Conservation (phyloP, 2,113 vertebrate genomes). For the Lophotis ruficrista region DNA sequence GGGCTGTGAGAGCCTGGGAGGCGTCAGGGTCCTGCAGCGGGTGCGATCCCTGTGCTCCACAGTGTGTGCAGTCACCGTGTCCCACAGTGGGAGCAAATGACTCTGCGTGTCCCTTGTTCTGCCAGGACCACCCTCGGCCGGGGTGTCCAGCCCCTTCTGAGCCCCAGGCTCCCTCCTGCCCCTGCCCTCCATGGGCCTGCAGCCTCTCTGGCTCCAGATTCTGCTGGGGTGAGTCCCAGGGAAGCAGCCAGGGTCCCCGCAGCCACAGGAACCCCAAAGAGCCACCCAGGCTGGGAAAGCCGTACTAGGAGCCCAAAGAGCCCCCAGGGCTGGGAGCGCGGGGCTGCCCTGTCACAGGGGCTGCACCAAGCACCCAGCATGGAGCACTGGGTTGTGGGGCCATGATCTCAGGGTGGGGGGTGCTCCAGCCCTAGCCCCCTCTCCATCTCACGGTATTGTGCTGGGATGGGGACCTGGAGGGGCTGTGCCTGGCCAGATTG, state of each 20-base stretch:
- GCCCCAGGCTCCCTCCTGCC: background rate
- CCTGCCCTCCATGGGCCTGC: background rate
- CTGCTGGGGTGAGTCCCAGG: background rate
- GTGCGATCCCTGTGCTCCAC: background rate
- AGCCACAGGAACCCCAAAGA: background rate
- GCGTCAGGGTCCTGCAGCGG: fast-evolving
- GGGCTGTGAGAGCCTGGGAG: background rate
- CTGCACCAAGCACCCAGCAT: background rate
- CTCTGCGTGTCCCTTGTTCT: fast-evolving
- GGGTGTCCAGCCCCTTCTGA: background rate
- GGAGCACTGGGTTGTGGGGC: background rate
- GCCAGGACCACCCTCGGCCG: background rate
- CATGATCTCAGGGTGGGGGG: background rate
- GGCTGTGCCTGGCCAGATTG: background rate
- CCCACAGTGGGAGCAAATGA: fast-evolving
- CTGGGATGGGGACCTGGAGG: background rate
- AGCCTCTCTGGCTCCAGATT: background rate
- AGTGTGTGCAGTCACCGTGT: fast-evolving
- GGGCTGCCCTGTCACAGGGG: background rate
- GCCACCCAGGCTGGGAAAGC: background rate
- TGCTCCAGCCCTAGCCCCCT: background rate
- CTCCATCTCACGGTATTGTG: background rate
- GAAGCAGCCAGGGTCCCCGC: background rate
- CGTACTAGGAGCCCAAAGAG: fast-evolving
- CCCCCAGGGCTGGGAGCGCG: background rate